Percentiles rank a stretch among this genome's conserved stretches.
Conservation (phyloP, 2,797 vertebrate genomes). For the Centropyge bicolor region DNA sequence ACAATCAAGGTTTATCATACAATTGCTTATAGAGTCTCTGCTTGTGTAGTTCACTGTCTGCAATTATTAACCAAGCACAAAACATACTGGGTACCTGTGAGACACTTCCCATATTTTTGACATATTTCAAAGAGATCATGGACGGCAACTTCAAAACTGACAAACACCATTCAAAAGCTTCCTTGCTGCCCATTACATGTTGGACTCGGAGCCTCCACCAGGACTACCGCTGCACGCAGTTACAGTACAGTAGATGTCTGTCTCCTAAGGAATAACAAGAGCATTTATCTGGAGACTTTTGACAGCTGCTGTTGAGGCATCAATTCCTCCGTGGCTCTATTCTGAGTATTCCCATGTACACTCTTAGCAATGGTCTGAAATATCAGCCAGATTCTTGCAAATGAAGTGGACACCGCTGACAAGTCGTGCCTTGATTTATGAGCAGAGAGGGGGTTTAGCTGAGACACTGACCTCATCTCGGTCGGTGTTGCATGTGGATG, state of each 20-base stretch:
- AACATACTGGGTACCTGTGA: neutral
- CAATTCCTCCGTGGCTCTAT: slow-evolving; percentile 61
- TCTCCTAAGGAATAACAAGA: slow-evolving; percentile 52
- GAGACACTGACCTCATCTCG: slow-evolving; percentile 74
- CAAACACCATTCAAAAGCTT: neutral
- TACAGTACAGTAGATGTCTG: slow-evolving; percentile 20
- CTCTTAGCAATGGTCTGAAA: slow-evolving; percentile 63
- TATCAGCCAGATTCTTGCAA: slow-evolving; percentile 71
- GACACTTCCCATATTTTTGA: neutral
- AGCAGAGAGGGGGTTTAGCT: slow-evolving; percentile 52
- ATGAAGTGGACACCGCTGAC: slow-evolving; percentile 70
- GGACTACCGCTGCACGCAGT: neutral
- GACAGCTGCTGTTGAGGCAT: slow-evolving; percentile 63
- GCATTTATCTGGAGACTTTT: slow-evolving; percentile 48
- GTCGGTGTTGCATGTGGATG: slow-evolving; percentile 51
- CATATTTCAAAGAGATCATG: neutral
- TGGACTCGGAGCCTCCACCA: neutral
- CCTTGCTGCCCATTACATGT: neutral
- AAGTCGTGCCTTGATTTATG: slow-evolving; percentile 73
- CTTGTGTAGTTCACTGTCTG: neutral
- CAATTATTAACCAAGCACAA: neutral
- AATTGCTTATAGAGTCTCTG: neutral
- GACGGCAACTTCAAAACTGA: slow-evolving; percentile 1
- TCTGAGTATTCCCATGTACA: slow-evolving; percentile 62
- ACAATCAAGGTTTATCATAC: neutral